A percentile compares a stretch with the other conserved stretches of the same genome.
Conservation (phyloP, 64 coral and sea anemone genomes). For the Actinia equina region DNA sequence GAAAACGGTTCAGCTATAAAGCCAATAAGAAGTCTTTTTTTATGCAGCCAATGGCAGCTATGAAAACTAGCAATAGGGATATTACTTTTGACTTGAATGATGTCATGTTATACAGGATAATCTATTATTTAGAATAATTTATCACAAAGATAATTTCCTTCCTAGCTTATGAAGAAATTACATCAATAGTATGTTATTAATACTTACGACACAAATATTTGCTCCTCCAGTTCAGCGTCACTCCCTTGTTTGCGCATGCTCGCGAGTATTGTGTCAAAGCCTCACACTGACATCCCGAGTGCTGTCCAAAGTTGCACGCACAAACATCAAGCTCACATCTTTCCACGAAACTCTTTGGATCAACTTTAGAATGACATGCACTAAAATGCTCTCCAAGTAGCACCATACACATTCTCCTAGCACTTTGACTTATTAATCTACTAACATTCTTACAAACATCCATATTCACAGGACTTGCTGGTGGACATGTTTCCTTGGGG, state of each 20-base stretch:
- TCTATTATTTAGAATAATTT: too few relatives aligned
- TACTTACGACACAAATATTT: conserved; percentile 60
- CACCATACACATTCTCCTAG: conserved; percentile 53
- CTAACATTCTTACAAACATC: conserved; percentile 41
- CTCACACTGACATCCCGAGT: conserved; percentile 61
- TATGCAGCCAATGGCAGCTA: too few relatives aligned
- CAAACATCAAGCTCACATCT: conserved; percentile 55
- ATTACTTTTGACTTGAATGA: too few relatives aligned
- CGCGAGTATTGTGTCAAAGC: conserved; percentile 62
- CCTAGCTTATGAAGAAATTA: too few relatives aligned
- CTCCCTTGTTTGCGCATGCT: conserved; percentile 56
- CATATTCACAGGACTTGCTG: background rate
- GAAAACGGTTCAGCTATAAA: too few relatives aligned
- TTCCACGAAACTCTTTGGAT: conserved; percentile 36
- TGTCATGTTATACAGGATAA: too few relatives aligned
- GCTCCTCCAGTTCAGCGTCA: conserved; percentile 58
- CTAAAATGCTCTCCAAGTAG: conserved; percentile 40
- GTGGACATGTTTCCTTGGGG: conserved; percentile 36
- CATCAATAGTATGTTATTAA: too few relatives aligned
- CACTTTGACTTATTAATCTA: background rate
- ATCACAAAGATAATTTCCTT: too few relatives aligned
- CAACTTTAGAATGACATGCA: conserved; percentile 44
- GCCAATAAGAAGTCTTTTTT: too few relatives aligned
- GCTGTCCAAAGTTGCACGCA: conserved; percentile 54
- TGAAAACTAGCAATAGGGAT: background rate